These are phyloP conservation scores for Urocynchramus pylzowi DNA, from an alignment of 2,113 vertebrate genomes.

Conservation along the genomic window DNA sequence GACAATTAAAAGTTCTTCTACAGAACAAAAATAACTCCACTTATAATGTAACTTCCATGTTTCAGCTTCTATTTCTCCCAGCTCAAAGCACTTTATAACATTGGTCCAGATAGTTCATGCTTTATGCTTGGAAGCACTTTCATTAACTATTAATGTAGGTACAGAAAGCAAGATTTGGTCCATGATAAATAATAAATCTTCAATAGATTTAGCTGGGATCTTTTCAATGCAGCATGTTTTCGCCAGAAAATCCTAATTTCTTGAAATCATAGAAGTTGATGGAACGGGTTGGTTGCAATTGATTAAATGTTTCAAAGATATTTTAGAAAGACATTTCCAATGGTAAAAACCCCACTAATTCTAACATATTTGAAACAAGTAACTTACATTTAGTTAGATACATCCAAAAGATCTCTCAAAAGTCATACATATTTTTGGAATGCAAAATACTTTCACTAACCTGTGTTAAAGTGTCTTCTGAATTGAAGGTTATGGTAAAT, in stretches of 20 bases:
- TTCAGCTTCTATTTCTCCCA: constrained; percentile 43
- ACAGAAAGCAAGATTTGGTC: constrained; percentile 59
- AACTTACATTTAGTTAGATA: background rate
- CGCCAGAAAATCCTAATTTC: background rate
- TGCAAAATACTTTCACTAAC: background rate
- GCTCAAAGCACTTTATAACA: constrained; percentile 60
- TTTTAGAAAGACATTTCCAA: background rate
- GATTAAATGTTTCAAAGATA: background rate
- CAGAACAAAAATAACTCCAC: constrained; percentile 42
- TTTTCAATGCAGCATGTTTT: constrained; percentile 40
- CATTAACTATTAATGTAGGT: constrained; percentile 64
- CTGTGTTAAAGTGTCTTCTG: background rate
- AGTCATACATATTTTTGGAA: background rate
- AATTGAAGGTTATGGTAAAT: background rate
- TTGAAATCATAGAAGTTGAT: background rate
- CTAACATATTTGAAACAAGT: background rate
- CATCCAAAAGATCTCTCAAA: background rate
- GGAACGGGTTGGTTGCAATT: background rate
- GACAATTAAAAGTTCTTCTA: constrained; percentile 51
- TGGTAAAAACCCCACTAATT: background rate
- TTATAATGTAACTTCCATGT: constrained; percentile 59
- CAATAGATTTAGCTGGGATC: constrained; percentile 15
- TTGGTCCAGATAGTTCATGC: constrained; percentile 51
- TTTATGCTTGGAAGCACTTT: constrained; percentile 62
- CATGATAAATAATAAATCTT: constrained; percentile 64